phyloP scores from a whole-genome alignment of 2,888 invertebrate genomes.

The Elegia similella region DNA sequence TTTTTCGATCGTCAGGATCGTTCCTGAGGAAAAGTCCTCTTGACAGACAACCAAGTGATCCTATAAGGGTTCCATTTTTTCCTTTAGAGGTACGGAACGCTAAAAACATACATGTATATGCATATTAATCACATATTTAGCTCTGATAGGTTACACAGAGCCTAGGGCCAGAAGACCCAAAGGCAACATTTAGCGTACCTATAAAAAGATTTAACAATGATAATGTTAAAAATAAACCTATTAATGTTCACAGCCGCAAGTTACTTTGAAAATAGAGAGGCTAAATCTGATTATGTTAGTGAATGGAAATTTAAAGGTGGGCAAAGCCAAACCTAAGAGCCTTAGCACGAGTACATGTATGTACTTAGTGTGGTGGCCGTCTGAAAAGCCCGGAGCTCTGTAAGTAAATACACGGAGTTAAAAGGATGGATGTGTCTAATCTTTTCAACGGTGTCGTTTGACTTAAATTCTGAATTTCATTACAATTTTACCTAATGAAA shows the following conservation, averaged over 20 bases:
- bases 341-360: constrained; percentile 22
- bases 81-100: no score
- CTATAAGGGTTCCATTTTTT: no score
- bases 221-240: neutral
- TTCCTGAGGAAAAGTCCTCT: no score
- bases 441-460: neutral
- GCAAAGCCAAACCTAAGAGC: constrained; percentile 27
- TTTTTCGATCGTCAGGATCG: no score
- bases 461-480: no score
- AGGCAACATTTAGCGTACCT: no score
- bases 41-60: no score
- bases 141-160: no score
- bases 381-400: constrained; percentile 7
- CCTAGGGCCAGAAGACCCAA: no score
- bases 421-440: neutral
- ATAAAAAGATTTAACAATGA: neutral
- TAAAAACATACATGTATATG: no score
- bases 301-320: constrained; percentile 31
- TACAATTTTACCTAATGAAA: no score
- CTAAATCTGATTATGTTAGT: constrained; percentile 31
- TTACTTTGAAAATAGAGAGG: constrained; percentile 23
- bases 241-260: neutral
- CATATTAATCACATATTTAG: no score
- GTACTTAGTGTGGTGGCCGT: constrained; percentile 12
- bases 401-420: constrained; percentile 4